Evolutionary conservation across 2,797 vertebrate genomes (phyloP).

Genomic region (Phyllotis vaccarum): DNA sequence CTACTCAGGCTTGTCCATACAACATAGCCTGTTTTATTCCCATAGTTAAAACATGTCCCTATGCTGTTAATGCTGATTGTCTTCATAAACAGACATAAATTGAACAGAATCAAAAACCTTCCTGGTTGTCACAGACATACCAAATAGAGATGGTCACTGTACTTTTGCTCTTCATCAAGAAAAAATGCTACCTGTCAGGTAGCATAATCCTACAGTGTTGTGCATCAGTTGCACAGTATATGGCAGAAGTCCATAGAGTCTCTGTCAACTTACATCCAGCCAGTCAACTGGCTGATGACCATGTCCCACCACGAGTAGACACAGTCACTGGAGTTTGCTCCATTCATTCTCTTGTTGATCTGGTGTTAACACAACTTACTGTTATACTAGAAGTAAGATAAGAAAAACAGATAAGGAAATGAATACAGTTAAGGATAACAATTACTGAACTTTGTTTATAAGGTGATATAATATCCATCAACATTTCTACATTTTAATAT

Average conservation of each 20-base stretch:
- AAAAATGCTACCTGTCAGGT: background rate
- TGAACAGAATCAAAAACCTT: conserved; percentile 9
- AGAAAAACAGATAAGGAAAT: background rate
- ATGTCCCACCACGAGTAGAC: background rate
- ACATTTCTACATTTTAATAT: background rate
- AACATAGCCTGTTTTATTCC: background rate
- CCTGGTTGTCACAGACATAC: background rate
- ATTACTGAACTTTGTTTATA: background rate
- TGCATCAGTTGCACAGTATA: background rate
- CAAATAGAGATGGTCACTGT: background rate
- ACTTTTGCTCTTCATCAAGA: background rate
- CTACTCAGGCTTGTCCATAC: background rate
- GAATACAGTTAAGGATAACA: background rate
- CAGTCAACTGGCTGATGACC: background rate
- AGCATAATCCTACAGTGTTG: background rate
- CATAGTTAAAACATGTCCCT: background rate
- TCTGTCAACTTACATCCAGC: background rate
- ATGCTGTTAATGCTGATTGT: background rate
- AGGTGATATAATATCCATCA: background rate
- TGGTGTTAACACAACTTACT: background rate
- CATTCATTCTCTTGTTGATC: background rate
- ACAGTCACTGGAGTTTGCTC: background rate
- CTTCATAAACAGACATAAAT: background rate
- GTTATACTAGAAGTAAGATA: background rate
- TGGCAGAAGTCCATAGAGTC: background rate